phyloP scores from a whole-genome alignment of 2,113 vertebrate genomes.

The Salvator merianae region DNA sequence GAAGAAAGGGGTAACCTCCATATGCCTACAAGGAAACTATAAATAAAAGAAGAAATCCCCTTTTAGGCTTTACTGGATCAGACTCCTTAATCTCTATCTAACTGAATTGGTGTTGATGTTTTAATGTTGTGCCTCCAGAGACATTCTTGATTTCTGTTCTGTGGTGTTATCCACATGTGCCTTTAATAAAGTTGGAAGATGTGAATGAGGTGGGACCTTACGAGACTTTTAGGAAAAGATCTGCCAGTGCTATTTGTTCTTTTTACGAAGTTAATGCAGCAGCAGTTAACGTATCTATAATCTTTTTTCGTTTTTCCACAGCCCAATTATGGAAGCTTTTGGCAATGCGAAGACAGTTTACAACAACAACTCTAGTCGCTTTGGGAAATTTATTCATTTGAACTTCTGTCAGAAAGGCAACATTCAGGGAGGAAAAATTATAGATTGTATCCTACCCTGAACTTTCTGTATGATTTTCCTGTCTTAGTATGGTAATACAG shows the following conservation, averaged over 20 bases:
- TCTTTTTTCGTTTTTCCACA: constrained; percentile 57
- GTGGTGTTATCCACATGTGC: neutral
- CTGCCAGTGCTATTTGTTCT: neutral
- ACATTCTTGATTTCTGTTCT: neutral
- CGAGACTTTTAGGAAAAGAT: neutral
- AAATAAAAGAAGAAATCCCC: too few species aligned
- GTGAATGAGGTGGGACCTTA: neutral
- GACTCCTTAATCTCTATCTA: neutral
- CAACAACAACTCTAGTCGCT: constrained; percentile 99
- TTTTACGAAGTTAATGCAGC: neutral
- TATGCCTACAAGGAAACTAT: too few species aligned
- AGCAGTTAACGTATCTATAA: neutral
- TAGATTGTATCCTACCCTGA: constrained; percentile 93
- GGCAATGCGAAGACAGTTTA: constrained; percentile 96
- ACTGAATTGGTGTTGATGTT: neutral
- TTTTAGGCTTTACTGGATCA: neutral
- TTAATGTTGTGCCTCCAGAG: neutral
- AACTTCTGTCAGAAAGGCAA: constrained; percentile 94
- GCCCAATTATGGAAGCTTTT: constrained; percentile 98
- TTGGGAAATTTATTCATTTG: constrained; percentile 97
- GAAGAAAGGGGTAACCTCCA: too few species aligned
- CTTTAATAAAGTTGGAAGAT: neutral
- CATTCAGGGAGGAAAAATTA: constrained; percentile 95
- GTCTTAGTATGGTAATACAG: rapidly evolving
- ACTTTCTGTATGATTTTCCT: neutral